phyloP scores from a whole-genome alignment of 2,888 invertebrate species.

The Onthophagus sagittarius region DNA sequence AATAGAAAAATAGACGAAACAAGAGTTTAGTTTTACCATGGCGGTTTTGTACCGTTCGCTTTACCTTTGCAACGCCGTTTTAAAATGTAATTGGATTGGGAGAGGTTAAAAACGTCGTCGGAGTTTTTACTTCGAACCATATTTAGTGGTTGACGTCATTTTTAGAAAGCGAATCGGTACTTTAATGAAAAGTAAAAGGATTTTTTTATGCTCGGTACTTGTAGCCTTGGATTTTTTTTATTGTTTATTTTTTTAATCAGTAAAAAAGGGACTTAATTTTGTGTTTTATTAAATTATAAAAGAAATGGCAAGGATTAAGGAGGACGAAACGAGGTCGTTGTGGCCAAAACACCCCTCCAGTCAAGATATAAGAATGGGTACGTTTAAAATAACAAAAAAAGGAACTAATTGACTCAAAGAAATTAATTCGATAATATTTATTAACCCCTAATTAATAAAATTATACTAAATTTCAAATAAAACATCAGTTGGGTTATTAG shows the following conservation, averaged over 20 bases:
- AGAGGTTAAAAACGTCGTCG: too few species aligned
- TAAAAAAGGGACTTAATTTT: background rate
- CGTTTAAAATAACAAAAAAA: background rate
- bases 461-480: too few species aligned
- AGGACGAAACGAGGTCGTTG: constrained; percentile 19
- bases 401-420: too few species aligned
- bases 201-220: background rate
- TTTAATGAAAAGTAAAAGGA: background rate
- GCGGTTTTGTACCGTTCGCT: background rate
- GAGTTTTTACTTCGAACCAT: background rate
- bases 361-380: constrained; percentile 22
- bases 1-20: background rate
- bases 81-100: too few species aligned
- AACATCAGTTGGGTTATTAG: too few species aligned
- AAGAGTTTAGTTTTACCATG: background rate
- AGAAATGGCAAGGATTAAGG: constrained; percentile 17
- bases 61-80: background rate
- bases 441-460: too few species aligned
- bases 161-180: background rate
- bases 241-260: background rate
- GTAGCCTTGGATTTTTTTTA: background rate
- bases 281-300: background rate
- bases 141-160: background rate
- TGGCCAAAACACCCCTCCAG: constrained; percentile 21
- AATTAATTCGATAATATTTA: too few species aligned